A percentile compares a stretch with the other conserved stretches of the same genome.
Conservation (phyloP, 1,140 invertebrate genomes). For the Drosophila insularis region DNA sequence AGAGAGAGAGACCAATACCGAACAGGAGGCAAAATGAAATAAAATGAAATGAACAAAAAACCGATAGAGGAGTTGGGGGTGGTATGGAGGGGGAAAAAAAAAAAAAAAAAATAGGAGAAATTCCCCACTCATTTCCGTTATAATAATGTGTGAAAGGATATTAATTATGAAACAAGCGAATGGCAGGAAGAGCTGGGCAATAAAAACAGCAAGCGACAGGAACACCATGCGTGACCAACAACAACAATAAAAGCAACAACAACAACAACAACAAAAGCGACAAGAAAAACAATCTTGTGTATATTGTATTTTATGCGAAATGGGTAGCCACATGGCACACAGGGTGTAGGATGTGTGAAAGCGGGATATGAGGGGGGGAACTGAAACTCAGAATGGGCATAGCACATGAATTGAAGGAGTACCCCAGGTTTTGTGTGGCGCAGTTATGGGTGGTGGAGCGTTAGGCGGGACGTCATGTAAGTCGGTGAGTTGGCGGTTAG, state of each 20-base stretch:
- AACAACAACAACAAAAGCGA: conserved; percentile 41
- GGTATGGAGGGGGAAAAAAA: background rate
- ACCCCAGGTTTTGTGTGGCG: too few relatives aligned
- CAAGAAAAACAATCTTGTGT: conserved; percentile 44
- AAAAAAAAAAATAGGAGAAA: conserved; percentile 32
- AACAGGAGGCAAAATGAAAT: conserved; percentile 44
- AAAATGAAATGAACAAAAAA: conserved; percentile 47
- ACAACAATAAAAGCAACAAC: conserved; percentile 45
- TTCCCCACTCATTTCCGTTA: conserved; percentile 67
- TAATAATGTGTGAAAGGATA: conserved; percentile 81
- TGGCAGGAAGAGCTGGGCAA: conserved; percentile 67
- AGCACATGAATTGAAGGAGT: background rate
- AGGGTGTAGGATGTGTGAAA: too few relatives aligned
- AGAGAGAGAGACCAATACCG: background rate
- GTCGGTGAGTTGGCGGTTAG: conserved; percentile 7
- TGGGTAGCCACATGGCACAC: conserved; percentile 34
- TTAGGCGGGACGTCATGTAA: conserved; percentile 20
- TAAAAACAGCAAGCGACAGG: conserved; percentile 77
- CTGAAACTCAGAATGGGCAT: background rate
- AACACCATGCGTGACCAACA: conserved; percentile 75
- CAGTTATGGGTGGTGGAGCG: conserved; percentile 6
- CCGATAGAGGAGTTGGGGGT: background rate
- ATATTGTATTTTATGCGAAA: conserved; percentile 73
- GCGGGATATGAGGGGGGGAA: background rate
- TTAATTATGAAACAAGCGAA: conserved; percentile 80